Evolutionary conservation across 2,888 invertebrate genomes (phyloP).

Genomic region (Stenodera caucasica): DNA sequence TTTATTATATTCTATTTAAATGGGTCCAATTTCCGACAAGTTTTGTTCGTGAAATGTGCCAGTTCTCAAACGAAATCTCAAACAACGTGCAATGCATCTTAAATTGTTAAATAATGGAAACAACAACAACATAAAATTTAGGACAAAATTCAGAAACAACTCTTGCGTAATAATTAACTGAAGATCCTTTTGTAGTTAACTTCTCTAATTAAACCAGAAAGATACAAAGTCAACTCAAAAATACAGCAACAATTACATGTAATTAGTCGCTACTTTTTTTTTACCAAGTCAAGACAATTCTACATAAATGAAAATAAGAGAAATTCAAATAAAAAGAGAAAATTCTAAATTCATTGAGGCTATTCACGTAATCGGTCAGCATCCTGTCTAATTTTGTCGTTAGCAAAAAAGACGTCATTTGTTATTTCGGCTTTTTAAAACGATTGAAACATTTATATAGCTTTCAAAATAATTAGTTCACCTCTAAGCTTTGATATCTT

Average conservation of each 20-base stretch:
- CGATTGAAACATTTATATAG: neutral
- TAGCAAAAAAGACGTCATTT: neutral
- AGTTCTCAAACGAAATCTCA: conserved; percentile 31
- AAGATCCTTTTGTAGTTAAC: conserved; percentile 13
- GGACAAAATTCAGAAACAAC: conserved; percentile 32
- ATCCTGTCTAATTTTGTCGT: neutral
- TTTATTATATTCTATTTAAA: neutral
- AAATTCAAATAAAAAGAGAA: neutral
- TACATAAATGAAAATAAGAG: neutral
- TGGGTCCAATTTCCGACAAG: conserved; percentile 19
- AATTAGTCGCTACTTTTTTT: neutral
- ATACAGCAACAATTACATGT: neutral
- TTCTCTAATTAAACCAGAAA: neutral
- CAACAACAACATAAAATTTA: conserved; percentile 23
- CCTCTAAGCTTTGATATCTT: neutral
- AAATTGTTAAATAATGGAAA: neutral
- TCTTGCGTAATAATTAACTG: conserved; percentile 34
- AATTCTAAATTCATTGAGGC: neutral
- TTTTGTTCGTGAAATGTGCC: conserved; percentile 32
- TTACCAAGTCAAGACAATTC: neutral
- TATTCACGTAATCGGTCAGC: neutral
- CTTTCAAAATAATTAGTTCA: neutral
- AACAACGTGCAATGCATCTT: conserved; percentile 31
- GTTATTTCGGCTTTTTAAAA: neutral
- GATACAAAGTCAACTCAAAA: neutral